Conservation (phyloP, 2,113 vertebrate genomes). For the Gallinago media region DNA sequence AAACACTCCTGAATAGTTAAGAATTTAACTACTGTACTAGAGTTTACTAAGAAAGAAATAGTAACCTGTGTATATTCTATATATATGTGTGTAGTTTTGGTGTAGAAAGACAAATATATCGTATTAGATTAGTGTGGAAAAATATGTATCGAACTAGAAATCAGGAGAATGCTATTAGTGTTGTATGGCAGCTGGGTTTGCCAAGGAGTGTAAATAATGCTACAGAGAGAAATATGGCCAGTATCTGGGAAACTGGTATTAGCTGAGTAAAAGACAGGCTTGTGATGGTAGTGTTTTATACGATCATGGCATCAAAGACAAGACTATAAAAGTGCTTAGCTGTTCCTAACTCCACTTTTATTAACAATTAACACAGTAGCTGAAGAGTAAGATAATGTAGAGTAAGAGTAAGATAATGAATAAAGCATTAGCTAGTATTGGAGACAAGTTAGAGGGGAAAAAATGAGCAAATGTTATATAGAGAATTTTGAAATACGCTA, state of each 20-base stretch:
- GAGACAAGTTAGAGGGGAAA: not conserved
- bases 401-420: not conserved
- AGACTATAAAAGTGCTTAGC: not conserved
- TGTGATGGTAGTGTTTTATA: not conserved
- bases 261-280: not conserved
- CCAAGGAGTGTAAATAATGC: not conserved
- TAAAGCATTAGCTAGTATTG: not conserved
- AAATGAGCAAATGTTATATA: not conserved
- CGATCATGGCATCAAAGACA: not conserved
- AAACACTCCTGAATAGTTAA: not conserved
- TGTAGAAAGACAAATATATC: not conserved
- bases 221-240: not conserved
- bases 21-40: not conserved
- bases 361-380: not conserved
- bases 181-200: not conserved
- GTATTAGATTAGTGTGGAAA: not conserved
- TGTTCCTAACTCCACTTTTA: not conserved
- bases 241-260: not conserved
- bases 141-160: not conserved
- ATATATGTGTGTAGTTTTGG: not conserved
- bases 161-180: not conserved
- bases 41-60: not conserved
- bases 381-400: not conserved
- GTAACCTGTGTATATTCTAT: not conserved
- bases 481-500: not conserved